Conservation (phyloP, 2,113 vertebrate species). For the Girardinichthys multiradiatus region DNA sequence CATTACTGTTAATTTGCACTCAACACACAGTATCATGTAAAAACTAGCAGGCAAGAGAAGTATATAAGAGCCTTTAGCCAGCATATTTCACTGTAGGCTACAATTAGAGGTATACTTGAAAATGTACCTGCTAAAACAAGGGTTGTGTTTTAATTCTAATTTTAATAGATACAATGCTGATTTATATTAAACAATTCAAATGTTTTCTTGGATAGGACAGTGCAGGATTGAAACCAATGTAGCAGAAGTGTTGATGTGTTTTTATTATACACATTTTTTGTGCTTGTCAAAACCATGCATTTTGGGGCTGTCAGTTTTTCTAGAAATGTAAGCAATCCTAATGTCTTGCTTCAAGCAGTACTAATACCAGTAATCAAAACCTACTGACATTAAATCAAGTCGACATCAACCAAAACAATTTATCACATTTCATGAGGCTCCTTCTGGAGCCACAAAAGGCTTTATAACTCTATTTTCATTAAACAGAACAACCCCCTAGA, state of each 20-base stretch:
- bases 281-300: background rate
- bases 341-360: background rate
- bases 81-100: background rate
- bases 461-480: background rate
- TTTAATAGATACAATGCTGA: background rate
- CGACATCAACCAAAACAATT: background rate
- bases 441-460: background rate
- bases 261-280: constrained; percentile 7
- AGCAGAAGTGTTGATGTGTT: background rate
- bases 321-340: background rate
- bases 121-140: background rate
- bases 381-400: background rate
- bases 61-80: background rate
- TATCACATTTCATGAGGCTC: constrained; percentile 1
- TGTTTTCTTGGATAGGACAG: background rate
- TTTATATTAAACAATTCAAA: background rate
- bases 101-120: background rate
- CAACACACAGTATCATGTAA: too few relatives aligned
- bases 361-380: background rate
- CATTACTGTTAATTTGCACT: too few relatives aligned
- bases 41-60: too few relatives aligned
- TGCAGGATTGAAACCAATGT: constrained; percentile 5
- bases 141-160: background rate
- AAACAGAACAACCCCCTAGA: background rate
- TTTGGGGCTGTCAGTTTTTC: constrained; percentile 1